phyloP scores from a whole-genome alignment of 2,113 vertebrate species.

The Pan paniscus region DNA sequence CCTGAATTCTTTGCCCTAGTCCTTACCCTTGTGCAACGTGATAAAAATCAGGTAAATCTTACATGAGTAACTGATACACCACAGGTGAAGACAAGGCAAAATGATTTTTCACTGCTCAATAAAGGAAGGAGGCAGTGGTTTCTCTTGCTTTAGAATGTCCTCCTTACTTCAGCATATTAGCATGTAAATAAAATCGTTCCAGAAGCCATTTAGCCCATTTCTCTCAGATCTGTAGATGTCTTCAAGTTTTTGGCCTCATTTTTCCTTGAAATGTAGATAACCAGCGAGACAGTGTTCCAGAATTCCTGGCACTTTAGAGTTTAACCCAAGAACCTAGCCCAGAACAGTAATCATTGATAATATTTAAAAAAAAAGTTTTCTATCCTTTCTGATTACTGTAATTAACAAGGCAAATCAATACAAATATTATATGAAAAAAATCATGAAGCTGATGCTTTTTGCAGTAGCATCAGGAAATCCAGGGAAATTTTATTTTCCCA shows the following conservation, averaged over 20 bases:
- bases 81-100: not conserved
- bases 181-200: not conserved
- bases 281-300: not conserved
- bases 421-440: not conserved
- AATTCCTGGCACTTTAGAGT: not conserved
- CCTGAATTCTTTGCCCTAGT: not conserved
- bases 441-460: not conserved
- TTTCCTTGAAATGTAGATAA: not conserved
- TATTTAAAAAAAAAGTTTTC: not conserved
- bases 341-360: not conserved
- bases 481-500: not conserved
- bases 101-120: not conserved
- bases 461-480: not conserved
- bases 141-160: not conserved
- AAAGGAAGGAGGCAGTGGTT: not conserved
- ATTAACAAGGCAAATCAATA: not conserved
- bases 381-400: not conserved
- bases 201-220: not conserved
- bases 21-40: not conserved
- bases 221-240: not conserved
- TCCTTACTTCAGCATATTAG: not conserved
- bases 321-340: not conserved
- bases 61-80: not conserved
- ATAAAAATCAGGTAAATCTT: not conserved
- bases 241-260: not conserved